These are phyloP conservation scores for Cryptophagus acutangulus DNA, from an alignment of 2,888 invertebrate species.

Conservation along the genomic window DNA sequence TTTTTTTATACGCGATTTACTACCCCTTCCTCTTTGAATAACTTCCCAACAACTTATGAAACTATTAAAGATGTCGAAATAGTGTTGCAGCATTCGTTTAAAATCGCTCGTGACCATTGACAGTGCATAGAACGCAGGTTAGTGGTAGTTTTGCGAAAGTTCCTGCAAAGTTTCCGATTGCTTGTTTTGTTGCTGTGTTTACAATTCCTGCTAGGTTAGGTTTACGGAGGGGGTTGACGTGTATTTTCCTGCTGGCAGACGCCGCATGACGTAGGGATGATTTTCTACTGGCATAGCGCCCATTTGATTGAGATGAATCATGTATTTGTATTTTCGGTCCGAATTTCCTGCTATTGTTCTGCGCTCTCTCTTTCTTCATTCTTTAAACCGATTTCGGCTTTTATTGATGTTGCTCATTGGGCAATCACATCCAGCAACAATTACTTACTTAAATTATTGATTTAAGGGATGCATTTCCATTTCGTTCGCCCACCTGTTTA, in stretches of 20 bases:
- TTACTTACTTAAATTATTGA: no score
- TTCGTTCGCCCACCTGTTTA: no score
- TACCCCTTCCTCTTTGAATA: conserved; percentile 36
- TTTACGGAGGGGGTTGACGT: conserved; percentile 31
- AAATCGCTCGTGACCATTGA: conserved; percentile 6
- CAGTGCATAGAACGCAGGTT: conserved; percentile 22
- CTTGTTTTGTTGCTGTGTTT: conserved; percentile 30
- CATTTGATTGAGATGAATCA: no score
- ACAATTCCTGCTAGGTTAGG: conserved; percentile 33
- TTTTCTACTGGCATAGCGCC: no score
- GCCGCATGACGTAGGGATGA: no score
- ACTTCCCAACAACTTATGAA: conserved; percentile 40
- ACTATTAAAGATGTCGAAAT: conserved; percentile 26
- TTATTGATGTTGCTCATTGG: no score
- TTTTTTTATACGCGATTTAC: conserved; percentile 42
- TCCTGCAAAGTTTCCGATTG: conserved; percentile 31
- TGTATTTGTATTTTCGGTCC: no score
- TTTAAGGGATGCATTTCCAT: no score
- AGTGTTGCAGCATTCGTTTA: conserved; percentile 13
- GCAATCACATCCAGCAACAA: no score
- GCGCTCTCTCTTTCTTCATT: no score
- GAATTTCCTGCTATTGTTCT: no score
- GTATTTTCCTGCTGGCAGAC: background rate
- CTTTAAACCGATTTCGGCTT: no score
- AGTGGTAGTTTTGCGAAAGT: conserved; percentile 26